Conservation (phyloP, 2,888 invertebrate species). For the Parnassius smintheus region DNA sequence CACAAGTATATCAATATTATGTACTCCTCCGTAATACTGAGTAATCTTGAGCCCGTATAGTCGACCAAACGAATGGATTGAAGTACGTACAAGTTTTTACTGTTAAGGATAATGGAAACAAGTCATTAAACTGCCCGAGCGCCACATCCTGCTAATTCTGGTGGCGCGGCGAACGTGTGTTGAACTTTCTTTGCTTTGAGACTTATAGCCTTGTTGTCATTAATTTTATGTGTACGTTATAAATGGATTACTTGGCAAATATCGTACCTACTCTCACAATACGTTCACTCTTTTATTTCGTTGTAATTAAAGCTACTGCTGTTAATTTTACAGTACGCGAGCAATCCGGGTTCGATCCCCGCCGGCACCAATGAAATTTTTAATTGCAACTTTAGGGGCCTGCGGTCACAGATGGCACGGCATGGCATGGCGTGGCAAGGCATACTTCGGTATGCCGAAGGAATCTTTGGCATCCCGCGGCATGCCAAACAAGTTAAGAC, state of each 20-base stretch:
- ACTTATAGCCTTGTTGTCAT: slow-evolving; percentile 4
- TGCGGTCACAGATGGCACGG: no score
- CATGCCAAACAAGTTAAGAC: no score
- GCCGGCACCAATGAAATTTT: no score
- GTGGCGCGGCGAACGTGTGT: slow-evolving; percentile 9
- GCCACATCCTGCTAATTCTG: slow-evolving; percentile 11
- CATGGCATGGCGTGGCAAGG: no score
- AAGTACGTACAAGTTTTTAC: slow-evolving; percentile 10
- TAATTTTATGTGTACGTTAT: slow-evolving; percentile 2
- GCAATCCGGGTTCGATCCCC: no score
- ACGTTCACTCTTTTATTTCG: neutral
- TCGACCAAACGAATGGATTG: slow-evolving; percentile 1
- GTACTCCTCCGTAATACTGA: neutral
- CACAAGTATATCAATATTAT: no score
- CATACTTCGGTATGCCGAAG: no score
- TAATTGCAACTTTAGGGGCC: no score
- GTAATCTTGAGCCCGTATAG: neutral
- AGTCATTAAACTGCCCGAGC: slow-evolving; percentile 19
- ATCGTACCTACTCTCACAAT: neutral
- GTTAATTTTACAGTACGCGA: no score
- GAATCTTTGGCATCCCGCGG: no score
- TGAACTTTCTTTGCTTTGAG: slow-evolving; percentile 11
- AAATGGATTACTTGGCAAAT: slow-evolving; percentile 16
- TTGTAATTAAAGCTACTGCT: neutral
- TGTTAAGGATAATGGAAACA: slow-evolving; percentile 23